A percentile compares a stretch with the other conserved stretches of the same genome.
Conservation (phyloP, 2,888 invertebrate species). For the Agrotis puta region DNA sequence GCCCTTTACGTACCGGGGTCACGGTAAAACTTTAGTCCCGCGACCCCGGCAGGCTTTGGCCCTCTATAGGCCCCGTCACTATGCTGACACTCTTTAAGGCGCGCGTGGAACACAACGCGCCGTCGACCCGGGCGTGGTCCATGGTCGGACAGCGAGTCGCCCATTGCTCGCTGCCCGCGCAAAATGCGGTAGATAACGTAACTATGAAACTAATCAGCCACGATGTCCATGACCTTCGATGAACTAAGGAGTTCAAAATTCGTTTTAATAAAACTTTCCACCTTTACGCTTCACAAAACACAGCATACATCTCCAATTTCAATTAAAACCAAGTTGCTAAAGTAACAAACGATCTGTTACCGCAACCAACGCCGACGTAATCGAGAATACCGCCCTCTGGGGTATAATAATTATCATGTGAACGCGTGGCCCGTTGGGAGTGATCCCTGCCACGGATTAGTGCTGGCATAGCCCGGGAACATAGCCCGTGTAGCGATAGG, state of each 20-base stretch:
- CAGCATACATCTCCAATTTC: conserved; percentile 43
- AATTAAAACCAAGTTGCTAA: conserved; percentile 57
- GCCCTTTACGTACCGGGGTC: too few species aligned
- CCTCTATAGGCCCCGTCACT: too few species aligned
- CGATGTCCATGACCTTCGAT: neutral
- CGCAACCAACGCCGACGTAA: conserved; percentile 67
- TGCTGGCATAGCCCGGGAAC: conserved; percentile 67
- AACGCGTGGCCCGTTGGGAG: conserved; percentile 71
- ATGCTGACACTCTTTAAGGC: too few species aligned
- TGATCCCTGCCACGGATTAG: conserved; percentile 73
- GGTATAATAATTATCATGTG: conserved; percentile 77
- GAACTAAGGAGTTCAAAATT: neutral
- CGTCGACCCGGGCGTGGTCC: too few species aligned
- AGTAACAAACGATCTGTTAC: conserved; percentile 65
- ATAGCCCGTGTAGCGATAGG: conserved; percentile 70
- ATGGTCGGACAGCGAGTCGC: too few species aligned
- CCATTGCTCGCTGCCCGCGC: too few species aligned
- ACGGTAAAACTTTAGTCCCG: too few species aligned
- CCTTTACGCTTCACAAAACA: conserved; percentile 8
- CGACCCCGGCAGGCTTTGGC: too few species aligned
- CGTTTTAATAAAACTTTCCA: neutral
- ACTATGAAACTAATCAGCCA: too few species aligned
- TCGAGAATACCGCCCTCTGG: conserved; percentile 64
- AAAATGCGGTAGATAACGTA: too few species aligned
- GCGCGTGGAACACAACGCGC: too few species aligned